Base-by-base conservation (phyloP, 2,797 vertebrate species). In the Galaxias olidus region DNA sequence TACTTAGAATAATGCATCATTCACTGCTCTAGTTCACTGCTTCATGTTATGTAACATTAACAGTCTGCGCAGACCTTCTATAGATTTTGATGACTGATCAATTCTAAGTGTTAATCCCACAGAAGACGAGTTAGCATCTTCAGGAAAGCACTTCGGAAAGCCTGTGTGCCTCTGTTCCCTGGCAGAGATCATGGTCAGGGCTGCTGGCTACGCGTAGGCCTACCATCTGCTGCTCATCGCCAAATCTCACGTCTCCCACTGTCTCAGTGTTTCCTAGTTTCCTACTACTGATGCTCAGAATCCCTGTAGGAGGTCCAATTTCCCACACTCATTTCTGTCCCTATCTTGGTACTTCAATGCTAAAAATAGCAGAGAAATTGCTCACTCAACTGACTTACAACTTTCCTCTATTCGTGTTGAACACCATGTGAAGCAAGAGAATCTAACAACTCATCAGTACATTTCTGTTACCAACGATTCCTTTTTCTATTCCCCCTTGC, bases 391-490 rank as follows among this genome's bases (percentile, higher is more conserved):
- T 9, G 77, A 71, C 70, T 77, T 41, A 59, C 73, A 52, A 61
- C 50, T 43, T 51, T 30, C 63, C 69, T 73, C 63, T 61, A 67
- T 72, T 86, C 74, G 57, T 52, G 80, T 79, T 74, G 75, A 80
- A 71, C 68, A 73, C 65, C 80, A 73, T 59, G 71, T 72, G 78
- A 76, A 64, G 77, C 65, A 63, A n/a, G n/a, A 75, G 53, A 70
- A 81, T 85, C 76, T 79, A 71, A 76, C 74, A 79, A 77, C 83
- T 81, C 62, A 82, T 83, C 80, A 57, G 77, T 77, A 46, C 73
- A 75, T 78, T 81, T 73, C 71, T 66, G 72, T 74, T 85, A 86
- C 84, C 84, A 83, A 80, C 72, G 81, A 85, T 87, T 84, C 82
- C 61, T 64, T 46, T 61, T 68, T 78, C 63, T 73, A 74, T 77